A percentile compares a stretch with the other conserved stretches of the same genome.
These are phyloP conservation scores for Siniperca obscura DNA, from an alignment of 2,797 vertebrate genomes.

Conservation along the genomic window DNA sequence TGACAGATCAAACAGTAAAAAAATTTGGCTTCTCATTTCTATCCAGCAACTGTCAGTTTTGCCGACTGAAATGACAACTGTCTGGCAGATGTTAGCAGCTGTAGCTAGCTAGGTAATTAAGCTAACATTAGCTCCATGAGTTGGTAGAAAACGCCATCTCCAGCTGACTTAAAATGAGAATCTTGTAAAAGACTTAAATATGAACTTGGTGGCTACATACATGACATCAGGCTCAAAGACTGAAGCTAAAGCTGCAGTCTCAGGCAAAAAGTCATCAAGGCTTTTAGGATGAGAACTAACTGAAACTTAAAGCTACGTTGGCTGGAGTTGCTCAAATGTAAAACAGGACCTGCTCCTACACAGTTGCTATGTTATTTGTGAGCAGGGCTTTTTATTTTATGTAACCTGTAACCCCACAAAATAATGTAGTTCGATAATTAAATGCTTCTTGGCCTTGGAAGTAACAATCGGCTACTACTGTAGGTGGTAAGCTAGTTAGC, in stretches of 20 bases:
- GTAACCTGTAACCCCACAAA: background rate
- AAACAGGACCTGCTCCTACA: background rate
- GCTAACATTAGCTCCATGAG: background rate
- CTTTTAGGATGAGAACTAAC: background rate
- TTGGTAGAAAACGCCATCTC: too few species aligned
- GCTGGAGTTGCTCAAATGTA: background rate
- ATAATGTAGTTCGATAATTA: background rate
- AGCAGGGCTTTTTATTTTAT: background rate
- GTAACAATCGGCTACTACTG: background rate
- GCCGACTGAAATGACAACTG: background rate
- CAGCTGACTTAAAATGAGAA: too few species aligned
- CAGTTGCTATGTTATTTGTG: background rate
- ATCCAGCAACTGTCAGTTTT: too few species aligned
- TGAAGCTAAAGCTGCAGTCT: too few species aligned
- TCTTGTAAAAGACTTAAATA: background rate
- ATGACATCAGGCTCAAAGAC: background rate
- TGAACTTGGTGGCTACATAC: background rate
- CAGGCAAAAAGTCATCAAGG: background rate
- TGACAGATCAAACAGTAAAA: too few species aligned
- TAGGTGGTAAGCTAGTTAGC: background rate
- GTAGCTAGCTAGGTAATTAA: background rate
- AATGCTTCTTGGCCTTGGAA: background rate
- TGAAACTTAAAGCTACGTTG: background rate
- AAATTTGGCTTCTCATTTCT: background rate
- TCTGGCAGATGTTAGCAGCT: background rate